A percentile compares a stretch with the other conserved stretches of the same genome.
Conservation (phyloP, 1,140 invertebrate species). For the Dolichoris vasculosae region DNA sequence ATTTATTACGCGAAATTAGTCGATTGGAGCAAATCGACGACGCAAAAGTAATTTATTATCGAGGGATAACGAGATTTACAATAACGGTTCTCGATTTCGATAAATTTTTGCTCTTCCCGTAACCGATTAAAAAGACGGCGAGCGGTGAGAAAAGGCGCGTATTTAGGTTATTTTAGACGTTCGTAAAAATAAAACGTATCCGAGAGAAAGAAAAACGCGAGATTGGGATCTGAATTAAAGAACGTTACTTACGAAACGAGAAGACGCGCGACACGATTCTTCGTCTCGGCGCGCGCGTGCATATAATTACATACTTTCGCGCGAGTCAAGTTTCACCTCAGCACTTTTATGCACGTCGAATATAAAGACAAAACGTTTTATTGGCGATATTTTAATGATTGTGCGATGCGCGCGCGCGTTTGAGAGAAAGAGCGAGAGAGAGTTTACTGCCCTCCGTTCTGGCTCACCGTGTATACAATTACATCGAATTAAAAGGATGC, state of each 20-base stretch:
- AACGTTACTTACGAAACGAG: conserved; percentile 20
- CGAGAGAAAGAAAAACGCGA: neutral
- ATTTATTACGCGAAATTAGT: neutral
- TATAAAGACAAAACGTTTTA: conserved; percentile 37
- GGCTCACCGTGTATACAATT: neutral
- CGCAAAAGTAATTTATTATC: neutral
- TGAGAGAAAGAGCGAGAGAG: no score
- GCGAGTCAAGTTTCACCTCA: conserved; percentile 8
- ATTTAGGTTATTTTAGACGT: neutral
- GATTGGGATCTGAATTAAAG: neutral
- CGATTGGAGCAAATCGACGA: neutral
- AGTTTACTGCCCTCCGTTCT: neutral
- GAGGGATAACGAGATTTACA: neutral
- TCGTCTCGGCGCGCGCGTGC: neutral
- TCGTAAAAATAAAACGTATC: no score
- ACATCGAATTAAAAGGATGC: conserved; percentile 11
- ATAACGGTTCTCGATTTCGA: neutral
- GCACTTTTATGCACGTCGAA: neutral
- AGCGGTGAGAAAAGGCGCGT: neutral
- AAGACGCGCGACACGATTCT: conserved; percentile 16
- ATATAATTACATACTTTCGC: conserved; percentile 20
- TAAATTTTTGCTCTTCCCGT: neutral
- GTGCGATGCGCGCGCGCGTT: neutral
- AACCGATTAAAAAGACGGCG: neutral
- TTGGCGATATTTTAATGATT: conserved; percentile 34